Percentiles rank a stretch among this genome's conserved stretches.
These are phyloP conservation scores for Heliangelus exortis DNA, from an alignment of 2,797 vertebrate genomes.

Conservation along the genomic window DNA sequence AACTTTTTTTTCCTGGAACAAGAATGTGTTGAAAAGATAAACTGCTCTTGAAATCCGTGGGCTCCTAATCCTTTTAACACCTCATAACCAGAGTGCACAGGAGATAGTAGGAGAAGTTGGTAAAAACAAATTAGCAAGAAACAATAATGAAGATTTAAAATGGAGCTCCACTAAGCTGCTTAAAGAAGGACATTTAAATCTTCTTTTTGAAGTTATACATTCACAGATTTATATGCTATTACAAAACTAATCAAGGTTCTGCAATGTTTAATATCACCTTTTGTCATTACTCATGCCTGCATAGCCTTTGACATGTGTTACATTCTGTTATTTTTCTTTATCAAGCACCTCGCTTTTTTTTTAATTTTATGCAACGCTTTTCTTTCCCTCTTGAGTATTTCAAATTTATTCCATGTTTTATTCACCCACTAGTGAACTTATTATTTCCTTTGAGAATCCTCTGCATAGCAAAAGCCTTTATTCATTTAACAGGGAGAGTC, in stretches of 20 bases:
- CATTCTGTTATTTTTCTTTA: neutral
- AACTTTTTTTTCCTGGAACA: constrained; percentile 27
- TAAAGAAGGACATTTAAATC: constrained; percentile 19
- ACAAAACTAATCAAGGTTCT: constrained; percentile 34
- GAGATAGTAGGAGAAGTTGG: constrained; percentile 30
- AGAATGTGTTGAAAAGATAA: constrained; percentile 8
- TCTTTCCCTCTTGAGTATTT: constrained; percentile 7
- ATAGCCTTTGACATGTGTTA: neutral
- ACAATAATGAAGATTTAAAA: constrained; percentile 35
- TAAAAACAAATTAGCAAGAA: constrained; percentile 59
- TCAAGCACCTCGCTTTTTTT: neutral
- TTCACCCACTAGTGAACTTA: constrained; percentile 39
- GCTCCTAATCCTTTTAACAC: constrained; percentile 56
- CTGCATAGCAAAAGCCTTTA: constrained; percentile 37
- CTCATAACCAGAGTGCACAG: constrained; percentile 11
- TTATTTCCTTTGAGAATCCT: constrained; percentile 37
- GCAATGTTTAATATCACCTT: constrained; percentile 8
- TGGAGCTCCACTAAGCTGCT: constrained; percentile 37
- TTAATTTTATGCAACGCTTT: neutral
- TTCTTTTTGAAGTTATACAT: constrained; percentile 49
- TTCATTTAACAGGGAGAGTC: constrained; percentile 18
- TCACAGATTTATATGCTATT: constrained; percentile 18
- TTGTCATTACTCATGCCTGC: neutral
- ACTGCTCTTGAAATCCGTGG: constrained; percentile 11
- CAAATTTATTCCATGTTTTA: constrained; percentile 45